These are phyloP conservation scores for Entomobrya proxima DNA, from an alignment of 2,888 invertebrate genomes.

Conservation along the genomic window DNA sequence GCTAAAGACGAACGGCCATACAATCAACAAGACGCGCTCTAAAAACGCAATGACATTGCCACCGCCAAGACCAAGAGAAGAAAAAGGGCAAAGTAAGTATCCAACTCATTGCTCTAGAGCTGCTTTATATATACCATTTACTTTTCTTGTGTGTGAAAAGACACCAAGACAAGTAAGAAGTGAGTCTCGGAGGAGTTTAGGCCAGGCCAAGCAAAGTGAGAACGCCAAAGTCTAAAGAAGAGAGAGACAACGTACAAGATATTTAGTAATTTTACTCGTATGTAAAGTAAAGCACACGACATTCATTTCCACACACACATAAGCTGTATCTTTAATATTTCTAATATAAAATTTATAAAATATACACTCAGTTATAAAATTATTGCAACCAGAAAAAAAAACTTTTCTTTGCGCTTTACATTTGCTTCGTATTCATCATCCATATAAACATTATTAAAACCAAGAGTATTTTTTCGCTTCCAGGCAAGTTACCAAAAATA, in stretches of 20 bases:
- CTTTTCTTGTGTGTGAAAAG: slow-evolving; percentile 35
- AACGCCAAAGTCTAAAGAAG: not conserved
- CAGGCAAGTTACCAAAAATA: slow-evolving; percentile 30
- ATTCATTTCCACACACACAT: too few species aligned
- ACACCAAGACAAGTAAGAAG: slow-evolving; percentile 45
- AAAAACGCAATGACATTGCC: not conserved
- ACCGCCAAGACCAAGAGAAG: too few species aligned
- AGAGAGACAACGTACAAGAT: not conserved
- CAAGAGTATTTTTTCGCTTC: slow-evolving; percentile 58
- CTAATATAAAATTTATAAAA: too few species aligned
- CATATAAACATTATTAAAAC: slow-evolving; percentile 59
- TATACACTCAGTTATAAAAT: not conserved
- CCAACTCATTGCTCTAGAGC: slow-evolving; percentile 21
- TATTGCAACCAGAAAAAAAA: not conserved
- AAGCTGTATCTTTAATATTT: too few species aligned
- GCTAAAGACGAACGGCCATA: slow-evolving; percentile 18
- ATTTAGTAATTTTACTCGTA: too few species aligned
- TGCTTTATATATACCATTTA: too few species aligned
- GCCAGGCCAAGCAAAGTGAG: slow-evolving; percentile 9
- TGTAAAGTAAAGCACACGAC: too few species aligned
- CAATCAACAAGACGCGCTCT: slow-evolving; percentile 50
- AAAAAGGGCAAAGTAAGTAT: slow-evolving; percentile 19
- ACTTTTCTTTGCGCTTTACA: slow-evolving; percentile 9
- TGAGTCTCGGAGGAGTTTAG: slow-evolving; percentile 48
- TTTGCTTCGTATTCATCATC: slow-evolving; percentile 54